Percentiles rank a stretch among this genome's conserved stretches.
Evolutionary conservation across 2,888 invertebrate species (phyloP).

Genomic region (Stenotaenia linearis): DNA sequence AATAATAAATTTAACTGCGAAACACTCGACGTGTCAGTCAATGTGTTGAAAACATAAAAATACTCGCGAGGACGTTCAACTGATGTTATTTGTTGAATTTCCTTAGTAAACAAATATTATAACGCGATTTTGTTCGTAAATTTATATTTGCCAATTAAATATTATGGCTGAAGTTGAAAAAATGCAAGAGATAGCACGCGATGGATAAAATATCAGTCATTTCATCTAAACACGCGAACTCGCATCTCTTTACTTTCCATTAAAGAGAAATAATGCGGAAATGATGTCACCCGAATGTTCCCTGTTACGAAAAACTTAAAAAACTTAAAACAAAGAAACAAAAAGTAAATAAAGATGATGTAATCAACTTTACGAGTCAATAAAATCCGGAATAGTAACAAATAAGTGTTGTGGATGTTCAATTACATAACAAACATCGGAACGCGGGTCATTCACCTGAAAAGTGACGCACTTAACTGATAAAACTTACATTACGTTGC

Average conservation of each 20-base stretch:
- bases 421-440: slow-evolving; percentile 10
- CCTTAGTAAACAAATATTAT: neutral
- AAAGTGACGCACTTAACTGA: slow-evolving; percentile 9
- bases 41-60: neutral
- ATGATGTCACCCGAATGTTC: neutral
- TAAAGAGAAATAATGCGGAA: slow-evolving; percentile 2
- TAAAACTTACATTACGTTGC: neutral
- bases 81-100: neutral
- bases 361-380: slow-evolving; percentile 5
- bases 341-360: neutral
- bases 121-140: neutral
- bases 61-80: neutral
- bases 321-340: neutral
- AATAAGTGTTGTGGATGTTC: neutral
- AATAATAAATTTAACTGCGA: neutral
- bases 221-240: neutral
- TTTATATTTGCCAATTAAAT: neutral
- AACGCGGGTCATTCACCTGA: slow-evolving; percentile 8
- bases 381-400: neutral
- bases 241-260: neutral
- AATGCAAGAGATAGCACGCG: neutral
- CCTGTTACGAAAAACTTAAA: neutral
- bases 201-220: neutral
- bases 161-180: neutral
- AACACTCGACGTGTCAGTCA: neutral